phyloP scores from a whole-genome alignment of 2,888 invertebrate genomes.

The Chaitophorus viminalis region DNA sequence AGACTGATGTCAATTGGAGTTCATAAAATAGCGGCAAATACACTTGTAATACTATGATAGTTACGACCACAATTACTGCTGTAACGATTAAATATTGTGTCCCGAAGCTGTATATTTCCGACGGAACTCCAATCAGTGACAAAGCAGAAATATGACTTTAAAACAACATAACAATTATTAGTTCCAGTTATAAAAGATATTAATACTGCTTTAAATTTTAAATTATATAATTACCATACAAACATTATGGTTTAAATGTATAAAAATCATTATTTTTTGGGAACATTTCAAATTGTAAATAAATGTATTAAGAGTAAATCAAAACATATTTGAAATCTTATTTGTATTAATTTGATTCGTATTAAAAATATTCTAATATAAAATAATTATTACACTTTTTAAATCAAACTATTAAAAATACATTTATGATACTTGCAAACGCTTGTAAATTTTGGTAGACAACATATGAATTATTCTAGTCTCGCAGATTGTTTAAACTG shows the following conservation, averaged over 20 bases:
- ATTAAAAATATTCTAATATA: too few species aligned
- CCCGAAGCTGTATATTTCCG: slow-evolving; percentile 81
- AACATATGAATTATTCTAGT: too few species aligned
- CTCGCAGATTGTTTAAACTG: too few species aligned
- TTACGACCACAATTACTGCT: slow-evolving; percentile 65
- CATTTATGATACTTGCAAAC: too few species aligned
- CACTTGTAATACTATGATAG: slow-evolving; percentile 71
- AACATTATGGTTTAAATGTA: background rate
- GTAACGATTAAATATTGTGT: slow-evolving; percentile 61
- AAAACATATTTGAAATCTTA: too few species aligned
- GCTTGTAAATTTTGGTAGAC: too few species aligned
- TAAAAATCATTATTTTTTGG: too few species aligned
- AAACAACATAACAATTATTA: slow-evolving; percentile 26
- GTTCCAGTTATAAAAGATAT: background rate
- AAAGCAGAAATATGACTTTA: slow-evolving; percentile 81
- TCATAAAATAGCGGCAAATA: slow-evolving; percentile 81
- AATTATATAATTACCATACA: background rate
- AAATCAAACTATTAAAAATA: too few species aligned
- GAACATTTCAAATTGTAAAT: too few species aligned
- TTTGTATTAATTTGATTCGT: too few species aligned
- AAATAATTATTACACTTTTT: too few species aligned
- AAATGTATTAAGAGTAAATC: too few species aligned
- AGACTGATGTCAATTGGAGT: slow-evolving; percentile 79
- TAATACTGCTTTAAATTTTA: background rate
- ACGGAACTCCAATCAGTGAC: slow-evolving; percentile 77